Conservation (phyloP, 1,140 invertebrate genomes). For the Branchinecta lindahli region DNA sequence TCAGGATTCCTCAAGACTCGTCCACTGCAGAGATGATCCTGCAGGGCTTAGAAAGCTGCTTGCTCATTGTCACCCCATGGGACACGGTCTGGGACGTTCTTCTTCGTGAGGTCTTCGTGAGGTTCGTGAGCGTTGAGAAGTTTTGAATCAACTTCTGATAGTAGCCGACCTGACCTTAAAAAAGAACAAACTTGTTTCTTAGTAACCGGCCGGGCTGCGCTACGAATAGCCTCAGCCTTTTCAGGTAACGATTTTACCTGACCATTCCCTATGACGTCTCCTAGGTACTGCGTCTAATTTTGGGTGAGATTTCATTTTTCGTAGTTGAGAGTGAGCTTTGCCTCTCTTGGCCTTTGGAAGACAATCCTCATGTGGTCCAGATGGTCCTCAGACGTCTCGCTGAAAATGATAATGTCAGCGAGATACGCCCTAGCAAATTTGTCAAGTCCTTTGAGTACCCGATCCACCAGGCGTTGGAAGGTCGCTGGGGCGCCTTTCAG, state of each 20-base stretch:
- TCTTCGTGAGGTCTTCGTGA: not conserved
- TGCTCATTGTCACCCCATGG: too few species aligned
- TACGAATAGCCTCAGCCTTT: too few species aligned
- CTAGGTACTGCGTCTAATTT: not conserved
- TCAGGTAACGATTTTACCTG: too few species aligned
- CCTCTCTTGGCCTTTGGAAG: not conserved
- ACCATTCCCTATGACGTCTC: not conserved
- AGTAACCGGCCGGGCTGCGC: too few species aligned
- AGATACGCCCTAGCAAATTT: not conserved
- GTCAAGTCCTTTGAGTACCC: not conserved
- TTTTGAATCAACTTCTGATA: not conserved
- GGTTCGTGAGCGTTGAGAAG: not conserved
- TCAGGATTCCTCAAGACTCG: too few species aligned
- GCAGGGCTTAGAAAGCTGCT: too few species aligned
- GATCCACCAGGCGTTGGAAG: not conserved
- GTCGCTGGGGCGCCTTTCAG: not conserved
- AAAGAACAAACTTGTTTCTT: not conserved
- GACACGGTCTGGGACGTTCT: not conserved
- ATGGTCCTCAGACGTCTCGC: not conserved
- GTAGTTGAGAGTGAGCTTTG: not conserved
- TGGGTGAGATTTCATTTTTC: constrained; percentile 2
- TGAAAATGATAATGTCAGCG: not conserved
- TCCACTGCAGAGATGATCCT: too few species aligned
- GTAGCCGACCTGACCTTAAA: not conserved
- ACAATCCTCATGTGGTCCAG: not conserved